A percentile compares a stretch with the other conserved stretches of the same genome.
These are phyloP conservation scores for Daubentonia madagascariensis DNA, from an alignment of 2,113 vertebrate genomes.

Conservation along the genomic window DNA sequence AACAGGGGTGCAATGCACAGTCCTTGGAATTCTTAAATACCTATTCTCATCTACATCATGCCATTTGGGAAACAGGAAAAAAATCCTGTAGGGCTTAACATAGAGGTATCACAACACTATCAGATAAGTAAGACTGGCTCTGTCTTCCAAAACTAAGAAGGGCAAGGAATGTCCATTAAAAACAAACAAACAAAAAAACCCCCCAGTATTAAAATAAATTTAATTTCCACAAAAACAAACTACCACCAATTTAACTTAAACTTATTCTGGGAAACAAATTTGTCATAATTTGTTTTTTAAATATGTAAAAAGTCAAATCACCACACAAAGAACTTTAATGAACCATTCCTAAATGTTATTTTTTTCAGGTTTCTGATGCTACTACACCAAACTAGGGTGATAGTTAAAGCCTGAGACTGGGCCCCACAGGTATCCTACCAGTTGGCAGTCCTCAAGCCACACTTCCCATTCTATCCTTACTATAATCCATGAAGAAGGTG, in stretches of 20 bases:
- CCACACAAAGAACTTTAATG: neutral
- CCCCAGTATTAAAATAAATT: neutral
- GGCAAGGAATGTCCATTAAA: neutral
- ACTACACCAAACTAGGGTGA: neutral
- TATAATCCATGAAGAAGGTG: neutral
- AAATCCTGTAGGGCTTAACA: neutral
- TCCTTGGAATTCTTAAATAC: neutral
- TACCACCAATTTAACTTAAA: neutral
- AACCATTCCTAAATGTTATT: neutral
- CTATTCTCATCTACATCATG: neutral
- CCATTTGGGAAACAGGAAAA: neutral
- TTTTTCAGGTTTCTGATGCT: neutral
- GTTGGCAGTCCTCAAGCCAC: neutral
- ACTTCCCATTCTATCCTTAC: neutral
- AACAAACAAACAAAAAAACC: neutral
- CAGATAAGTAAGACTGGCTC: neutral
- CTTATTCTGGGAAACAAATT: neutral
- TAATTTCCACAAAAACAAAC: slow-evolving; percentile 13
- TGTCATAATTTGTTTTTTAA: neutral
- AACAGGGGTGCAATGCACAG: neutral
- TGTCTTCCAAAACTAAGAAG: neutral
- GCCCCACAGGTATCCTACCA: neutral
- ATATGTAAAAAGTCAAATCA: neutral
- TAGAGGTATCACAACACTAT: neutral
- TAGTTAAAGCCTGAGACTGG: neutral